These are phyloP conservation scores for Cephalopterus ornatus DNA, from an alignment of 2,113 vertebrate genomes.

Conservation along the genomic window DNA sequence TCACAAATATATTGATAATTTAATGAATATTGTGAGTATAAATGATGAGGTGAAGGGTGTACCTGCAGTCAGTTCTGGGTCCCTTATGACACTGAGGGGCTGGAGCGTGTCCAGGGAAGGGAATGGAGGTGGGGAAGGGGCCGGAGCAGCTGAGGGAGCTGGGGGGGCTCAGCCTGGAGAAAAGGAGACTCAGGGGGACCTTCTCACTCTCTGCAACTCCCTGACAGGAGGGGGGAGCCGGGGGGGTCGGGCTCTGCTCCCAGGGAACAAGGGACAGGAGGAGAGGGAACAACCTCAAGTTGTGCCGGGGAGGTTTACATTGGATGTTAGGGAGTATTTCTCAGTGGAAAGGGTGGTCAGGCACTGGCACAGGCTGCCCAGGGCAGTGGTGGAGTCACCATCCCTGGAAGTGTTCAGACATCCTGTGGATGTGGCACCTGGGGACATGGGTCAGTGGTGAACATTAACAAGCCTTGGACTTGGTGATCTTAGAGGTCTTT, in stretches of 20 bases:
- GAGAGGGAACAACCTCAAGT: accelerated
- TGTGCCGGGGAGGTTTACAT: background rate
- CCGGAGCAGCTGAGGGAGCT: background rate
- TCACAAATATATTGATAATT: background rate
- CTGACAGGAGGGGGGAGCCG: background rate
- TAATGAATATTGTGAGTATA: background rate
- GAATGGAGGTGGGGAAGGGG: background rate
- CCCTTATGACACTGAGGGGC: background rate
- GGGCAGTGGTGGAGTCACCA: background rate
- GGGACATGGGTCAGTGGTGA: background rate
- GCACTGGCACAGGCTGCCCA: background rate
- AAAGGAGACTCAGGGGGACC: background rate
- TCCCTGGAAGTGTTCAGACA: background rate
- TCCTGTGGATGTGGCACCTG: background rate
- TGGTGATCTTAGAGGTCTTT: background rate
- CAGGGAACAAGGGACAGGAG: background rate
- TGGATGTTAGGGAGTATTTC: background rate
- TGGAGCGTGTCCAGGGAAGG: background rate
- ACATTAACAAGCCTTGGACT: background rate
- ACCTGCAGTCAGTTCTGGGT: background rate
- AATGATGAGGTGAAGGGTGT: background rate
- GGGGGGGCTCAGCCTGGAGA: background rate
- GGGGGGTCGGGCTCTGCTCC: background rate
- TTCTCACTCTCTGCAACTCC: background rate
- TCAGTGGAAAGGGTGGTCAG: background rate